Base-by-base conservation (phyloP, 2,797 vertebrate species). In the Spizella passerina region DNA sequence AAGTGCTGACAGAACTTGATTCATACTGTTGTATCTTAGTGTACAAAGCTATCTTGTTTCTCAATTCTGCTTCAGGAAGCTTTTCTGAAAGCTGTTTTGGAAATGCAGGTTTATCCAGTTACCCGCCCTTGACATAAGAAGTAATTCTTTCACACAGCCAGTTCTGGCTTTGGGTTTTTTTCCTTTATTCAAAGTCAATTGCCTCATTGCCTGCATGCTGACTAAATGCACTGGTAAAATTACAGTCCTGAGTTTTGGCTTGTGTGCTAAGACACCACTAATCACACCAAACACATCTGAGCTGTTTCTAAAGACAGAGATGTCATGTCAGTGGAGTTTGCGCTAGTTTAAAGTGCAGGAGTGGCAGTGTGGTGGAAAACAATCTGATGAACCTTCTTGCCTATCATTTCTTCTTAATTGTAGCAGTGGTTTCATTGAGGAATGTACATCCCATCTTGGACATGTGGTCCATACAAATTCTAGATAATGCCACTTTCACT, bases 21-120 rank as follows among this genome's bases (percentile, higher is more conserved):
- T 94, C 79, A 29, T 39, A 1, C 14, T 34, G 36, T 77, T 85
- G 44, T 90, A 41, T 39, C 44, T 78, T 21, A 26, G 27, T 53
- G 50, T 82, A 89, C 72, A 86, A 80, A 96, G 79, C 82, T 83
- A 82, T 96, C 82, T 63, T 50, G 53, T 95, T 96, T 95, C 96
- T 75, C 86, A 93, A 34, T 93, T 93, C 78, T 82, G 71, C 89
- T 88, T 93, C 79, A 88, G 71, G 60, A 80, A 77, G 75, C 64
- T 93, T 90, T 92, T 87, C 56, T 70, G 91, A 92, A 89, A 70
- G 91, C 75, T 77, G 9, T 47, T 91, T 89, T 94, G 89, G 93
- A 96, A 96, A 81, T 93, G 87, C 95, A 95, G 96, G 96, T 96
- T 94, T 96, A 93, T 96, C 96, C 87, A 75, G 94, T 94, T 94